Conservation (phyloP, 2,113 vertebrate genomes). For the Charadrius vociferus region DNA sequence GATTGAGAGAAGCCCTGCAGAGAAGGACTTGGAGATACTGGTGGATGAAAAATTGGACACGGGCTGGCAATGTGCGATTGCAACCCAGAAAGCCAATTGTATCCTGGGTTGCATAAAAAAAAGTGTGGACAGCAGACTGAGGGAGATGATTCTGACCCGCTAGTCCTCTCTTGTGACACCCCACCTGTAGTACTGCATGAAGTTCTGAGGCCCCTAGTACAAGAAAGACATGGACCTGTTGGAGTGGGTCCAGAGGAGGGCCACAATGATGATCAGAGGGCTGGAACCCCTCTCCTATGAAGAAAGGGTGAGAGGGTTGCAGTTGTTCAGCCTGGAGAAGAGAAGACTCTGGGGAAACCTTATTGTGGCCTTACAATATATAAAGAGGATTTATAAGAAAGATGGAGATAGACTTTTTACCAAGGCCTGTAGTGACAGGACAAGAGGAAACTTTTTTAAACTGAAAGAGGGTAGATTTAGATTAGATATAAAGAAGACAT, state of each 20-base stretch:
- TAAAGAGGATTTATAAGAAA: not conserved
- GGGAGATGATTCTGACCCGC: not conserved
- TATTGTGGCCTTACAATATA: not conserved
- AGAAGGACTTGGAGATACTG: not conserved
- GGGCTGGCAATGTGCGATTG: rapidly evolving
- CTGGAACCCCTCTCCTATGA: not conserved
- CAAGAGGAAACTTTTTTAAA: too few species aligned
- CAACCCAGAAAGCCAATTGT: not conserved
- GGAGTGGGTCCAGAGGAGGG: not conserved
- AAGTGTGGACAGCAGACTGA: not conserved
- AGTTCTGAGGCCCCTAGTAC: rapidly evolving
- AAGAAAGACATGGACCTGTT: not conserved
- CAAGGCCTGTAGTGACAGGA: too few species aligned
- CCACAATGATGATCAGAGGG: not conserved
- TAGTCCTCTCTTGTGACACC: not conserved
- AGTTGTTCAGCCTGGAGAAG: not conserved
- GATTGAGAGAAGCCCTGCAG: not conserved
- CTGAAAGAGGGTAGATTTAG: too few species aligned
- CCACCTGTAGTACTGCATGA: not conserved
- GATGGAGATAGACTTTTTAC: not conserved
- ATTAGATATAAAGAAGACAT: too few species aligned
- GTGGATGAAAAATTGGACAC: not conserved
- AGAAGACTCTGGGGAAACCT: not conserved
- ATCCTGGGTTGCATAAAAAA: not conserved
- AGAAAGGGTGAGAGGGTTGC: not conserved